Evolutionary conservation across 2,888 invertebrate species (phyloP), one percentile per base, ranked within the genome.

Genomic region (Chrysolina haemoptera): DNA sequence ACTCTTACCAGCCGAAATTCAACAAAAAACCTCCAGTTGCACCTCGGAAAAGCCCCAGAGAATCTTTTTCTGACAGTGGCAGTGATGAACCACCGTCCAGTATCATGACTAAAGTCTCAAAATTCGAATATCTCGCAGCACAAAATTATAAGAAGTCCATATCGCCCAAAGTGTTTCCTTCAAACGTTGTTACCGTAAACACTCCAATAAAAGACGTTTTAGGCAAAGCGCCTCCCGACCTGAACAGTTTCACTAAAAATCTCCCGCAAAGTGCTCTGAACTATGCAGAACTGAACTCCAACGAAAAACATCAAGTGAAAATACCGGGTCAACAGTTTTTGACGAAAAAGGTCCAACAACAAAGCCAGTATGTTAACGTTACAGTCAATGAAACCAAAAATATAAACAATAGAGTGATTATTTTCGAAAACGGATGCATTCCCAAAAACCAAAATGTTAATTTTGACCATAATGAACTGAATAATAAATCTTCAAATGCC

Each of bases 91-190:
- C 90, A 4, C 86, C 87, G 1, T 91, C 91, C 76, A 91, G 91
- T 79, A 93, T 94, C 46, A 91, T 93, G 88, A 93, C 93, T 62
- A 95, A 95, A 89, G 92, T 95, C 1, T 94, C 94, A 0, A 94
- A 94, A 86, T 95, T 95, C 87, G 95, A 94, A 85, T 94, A 93
- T 85, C 90, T 95, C 78, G 93, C 95, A 0, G 92, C 92, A 69
- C 90, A 90, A 75, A 92, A 91, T 74, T 90, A 91, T 77, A 91
- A 91, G 84, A 90, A 88, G 78, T 86, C 88, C 53, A 89, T 90
- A 65, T 91, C 94, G 0, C 95, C 95, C 0, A 96, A 96, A 89
- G 95, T 96, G 0, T 96, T 96, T 81, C 93, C 94, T 22, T 91
- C 94, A 0, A 95, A 94, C 83, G 92, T 93, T 9, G 87, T 94